Base-by-base conservation (phyloP, 2,113 vertebrate species). In the Ptychochromis oligacanthus region DNA sequence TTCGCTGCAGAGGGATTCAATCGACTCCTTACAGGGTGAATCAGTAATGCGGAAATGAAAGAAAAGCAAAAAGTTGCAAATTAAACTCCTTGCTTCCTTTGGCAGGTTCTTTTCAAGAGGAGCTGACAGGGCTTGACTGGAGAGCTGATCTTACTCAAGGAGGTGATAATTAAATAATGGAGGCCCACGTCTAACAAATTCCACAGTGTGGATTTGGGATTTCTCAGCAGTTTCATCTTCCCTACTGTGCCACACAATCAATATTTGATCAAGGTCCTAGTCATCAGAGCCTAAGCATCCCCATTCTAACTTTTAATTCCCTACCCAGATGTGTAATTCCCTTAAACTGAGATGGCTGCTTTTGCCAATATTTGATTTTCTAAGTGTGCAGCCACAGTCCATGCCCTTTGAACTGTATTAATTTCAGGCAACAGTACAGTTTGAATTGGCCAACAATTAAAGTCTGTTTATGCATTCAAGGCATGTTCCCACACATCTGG, bases 181-280 rank as follows among this genome's bases (percentile, higher is more conserved):
- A 85, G 79, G 81, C 79, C 57, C 58, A 75, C 75, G 36, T 86
- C 85, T 88, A 64, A 14, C 52, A 87, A 84, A 85, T 85, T 86
- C 77, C 72, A n/a, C 56, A 2, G 56, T 80, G 87, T 83, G 62
- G 86, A 93, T 93, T 90, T 40, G 43, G 83, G 87, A 87, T 86
- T 87, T 91, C 83, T 89, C 83, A 92, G 92, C 93, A 88, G 31
- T 91, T 94, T 90, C 85, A 67, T 82, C 79, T 82, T 80, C 81
- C 43, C 83, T 13, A 59, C 85, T 80, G 82, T 76, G 77, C 79
- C 62, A 62, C 80, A 85, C 83, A 82, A 93, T 95, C 95, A 92
- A 95, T 95, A 95, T 93, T 92, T 94, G 94, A 93, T 90, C 87
- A 81, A 77, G 61, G 56, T 82, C 86, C 90, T 86, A 82, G 81